Percentiles rank a stretch among this genome's conserved stretches.
Evolutionary conservation across 2,113 vertebrate genomes (phyloP).

Genomic region (Cololabis saira): DNA sequence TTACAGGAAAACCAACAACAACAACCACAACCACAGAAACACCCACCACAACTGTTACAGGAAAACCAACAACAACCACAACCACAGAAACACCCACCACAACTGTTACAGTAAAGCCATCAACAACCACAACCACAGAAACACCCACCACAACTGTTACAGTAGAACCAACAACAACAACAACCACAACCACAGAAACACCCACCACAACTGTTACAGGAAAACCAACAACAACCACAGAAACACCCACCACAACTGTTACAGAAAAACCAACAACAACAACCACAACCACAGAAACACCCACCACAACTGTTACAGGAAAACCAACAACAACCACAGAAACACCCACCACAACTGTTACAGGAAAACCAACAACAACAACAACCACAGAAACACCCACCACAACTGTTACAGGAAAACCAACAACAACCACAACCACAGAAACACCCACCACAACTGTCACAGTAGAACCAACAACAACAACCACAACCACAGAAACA

Average conservation of each 20-base stretch:
- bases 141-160: neutral
- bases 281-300: neutral
- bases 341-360: neutral
- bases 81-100: neutral
- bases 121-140: too few species aligned
- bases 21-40: too few species aligned
- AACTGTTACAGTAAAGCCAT: neutral
- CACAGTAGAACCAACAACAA: neutral
- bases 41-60: neutral
- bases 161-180: neutral
- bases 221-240: neutral
- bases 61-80: neutral
- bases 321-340: neutral
- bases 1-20: neutral
- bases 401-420: constrained; percentile 2
- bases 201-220: neutral
- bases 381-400: neutral
- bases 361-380: neutral
- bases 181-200: neutral
- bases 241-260: neutral
- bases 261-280: neutral
- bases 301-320: neutral
- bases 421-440: too few species aligned
- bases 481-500: neutral
- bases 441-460: neutral